phyloP scores from a whole-genome alignment of 2,797 vertebrate species.

The Tenualosa ilisha region DNA sequence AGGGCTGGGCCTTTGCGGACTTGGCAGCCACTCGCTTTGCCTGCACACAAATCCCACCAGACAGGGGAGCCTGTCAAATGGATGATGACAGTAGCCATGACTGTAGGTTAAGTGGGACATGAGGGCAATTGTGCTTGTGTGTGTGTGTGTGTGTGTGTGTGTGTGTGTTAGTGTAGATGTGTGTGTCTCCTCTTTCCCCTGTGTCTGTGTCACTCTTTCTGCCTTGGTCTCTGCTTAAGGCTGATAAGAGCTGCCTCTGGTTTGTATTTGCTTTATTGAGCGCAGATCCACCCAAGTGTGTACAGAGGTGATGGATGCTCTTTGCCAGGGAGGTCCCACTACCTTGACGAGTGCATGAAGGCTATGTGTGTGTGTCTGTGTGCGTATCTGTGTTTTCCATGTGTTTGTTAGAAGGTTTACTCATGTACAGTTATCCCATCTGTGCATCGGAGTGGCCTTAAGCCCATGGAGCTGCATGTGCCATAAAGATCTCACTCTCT shows the following conservation, averaged over 20 bases:
- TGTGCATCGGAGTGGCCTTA: neutral
- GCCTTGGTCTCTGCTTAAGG: slow-evolving; percentile 57
- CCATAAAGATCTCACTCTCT: neutral
- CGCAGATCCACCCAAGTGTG: slow-evolving; percentile 64
- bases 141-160: neutral
- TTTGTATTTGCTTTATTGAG: slow-evolving; percentile 75
- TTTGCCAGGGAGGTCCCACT: slow-evolving; percentile 46
- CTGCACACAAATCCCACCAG: slow-evolving; percentile 5
- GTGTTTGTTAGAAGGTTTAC: neutral
- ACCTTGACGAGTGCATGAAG: neutral
- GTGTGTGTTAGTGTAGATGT: neutral
- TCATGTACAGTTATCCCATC: neutral
- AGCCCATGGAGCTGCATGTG: neutral
- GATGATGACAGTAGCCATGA: slow-evolving; percentile 3
- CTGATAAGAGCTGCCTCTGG: slow-evolving; percentile 65
- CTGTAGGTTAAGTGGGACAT: slow-evolving; percentile 4
- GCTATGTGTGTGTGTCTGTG: neutral
- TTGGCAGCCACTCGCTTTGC: neutral
- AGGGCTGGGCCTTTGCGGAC: neutral
- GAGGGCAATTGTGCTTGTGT: slow-evolving; percentile 11
- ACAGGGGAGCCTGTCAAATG: slow-evolving; percentile 4
- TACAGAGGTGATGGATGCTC: slow-evolving; percentile 66
- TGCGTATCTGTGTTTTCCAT: neutral
- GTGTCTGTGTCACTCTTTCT: neutral
- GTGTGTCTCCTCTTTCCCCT: slow-evolving; percentile 19